These are phyloP conservation scores for human (Homo sapiens) DNA, from an alignment of 2,113 vertebrate genomes.

Conservation along the genomic window DNA sequence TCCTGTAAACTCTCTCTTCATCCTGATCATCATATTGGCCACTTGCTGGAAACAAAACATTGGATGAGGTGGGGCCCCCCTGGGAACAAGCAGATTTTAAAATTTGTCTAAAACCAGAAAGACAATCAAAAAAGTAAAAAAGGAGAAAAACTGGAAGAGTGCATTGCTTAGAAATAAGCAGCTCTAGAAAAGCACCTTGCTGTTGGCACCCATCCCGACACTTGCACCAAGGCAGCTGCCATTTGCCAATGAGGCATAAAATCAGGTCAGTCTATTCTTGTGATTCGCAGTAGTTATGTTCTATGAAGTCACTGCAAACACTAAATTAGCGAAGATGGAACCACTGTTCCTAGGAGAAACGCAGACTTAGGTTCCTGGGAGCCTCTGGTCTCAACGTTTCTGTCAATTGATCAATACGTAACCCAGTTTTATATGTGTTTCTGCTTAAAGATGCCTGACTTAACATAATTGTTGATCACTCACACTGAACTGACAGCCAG, in stretches of 20 bases:
- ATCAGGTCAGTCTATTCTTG: neutral
- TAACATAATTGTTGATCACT: neutral
- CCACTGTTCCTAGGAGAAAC: fast-evolving
- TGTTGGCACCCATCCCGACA: neutral
- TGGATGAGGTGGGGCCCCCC: neutral
- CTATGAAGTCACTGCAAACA: neutral
- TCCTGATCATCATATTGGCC: slow-evolving; percentile 99
- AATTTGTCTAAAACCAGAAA: neutral
- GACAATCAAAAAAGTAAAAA: neutral
- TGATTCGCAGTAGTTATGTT: fast-evolving
- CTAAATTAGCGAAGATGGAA: fast-evolving
- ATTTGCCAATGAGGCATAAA: fast-evolving
- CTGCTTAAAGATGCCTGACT: neutral
- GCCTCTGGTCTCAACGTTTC: neutral
- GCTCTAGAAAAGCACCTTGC: neutral
- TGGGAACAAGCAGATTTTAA: neutral
- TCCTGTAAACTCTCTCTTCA: slow-evolving; percentile 97
- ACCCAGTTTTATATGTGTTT: neutral
- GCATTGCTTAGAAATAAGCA: neutral
- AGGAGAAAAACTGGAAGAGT: neutral
- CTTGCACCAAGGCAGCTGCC: neutral
- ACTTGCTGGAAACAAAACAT: slow-evolving; percentile 89
- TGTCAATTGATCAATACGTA: neutral
- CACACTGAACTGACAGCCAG: neutral
- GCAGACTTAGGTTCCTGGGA: fast-evolving